A percentile compares a stretch with the other conserved stretches of the same genome.
phyloP scores from a whole-genome alignment of 1,140 invertebrate species.

The Ctenoplectra terminalis region DNA sequence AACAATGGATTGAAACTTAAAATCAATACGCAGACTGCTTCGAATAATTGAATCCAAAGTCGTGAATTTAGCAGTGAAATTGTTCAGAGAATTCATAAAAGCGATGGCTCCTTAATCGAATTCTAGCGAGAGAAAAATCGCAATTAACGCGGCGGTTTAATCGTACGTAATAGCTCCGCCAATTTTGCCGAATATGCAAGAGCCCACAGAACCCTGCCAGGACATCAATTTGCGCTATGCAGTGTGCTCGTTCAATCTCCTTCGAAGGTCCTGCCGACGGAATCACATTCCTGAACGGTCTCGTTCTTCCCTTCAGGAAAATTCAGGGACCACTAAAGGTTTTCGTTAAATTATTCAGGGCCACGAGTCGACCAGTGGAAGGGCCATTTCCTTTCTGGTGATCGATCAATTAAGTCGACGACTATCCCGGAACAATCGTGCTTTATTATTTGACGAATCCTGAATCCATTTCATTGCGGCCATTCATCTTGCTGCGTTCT shows the following conservation, averaged over 20 bases:
- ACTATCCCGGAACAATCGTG: conserved; percentile 52
- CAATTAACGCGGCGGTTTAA: conserved; percentile 38
- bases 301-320: conserved; percentile 25
- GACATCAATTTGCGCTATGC: conserved; percentile 51
- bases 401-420: conserved; percentile 55
- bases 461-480: conserved; percentile 25
- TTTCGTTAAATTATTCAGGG: conserved; percentile 56
- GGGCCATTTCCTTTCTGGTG: conserved; percentile 47
- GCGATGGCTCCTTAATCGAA: not conserved
- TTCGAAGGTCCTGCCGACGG: conserved; percentile 47
- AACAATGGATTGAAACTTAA: no score
- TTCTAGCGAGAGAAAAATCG: conserved; percentile 30
- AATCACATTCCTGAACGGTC: conserved; percentile 49
- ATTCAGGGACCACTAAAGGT: conserved; percentile 46
- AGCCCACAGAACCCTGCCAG: conserved; percentile 1
- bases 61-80: not conserved
- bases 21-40: not conserved
- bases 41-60: not conserved
- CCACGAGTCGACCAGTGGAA: conserved; percentile 30
- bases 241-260: conserved; percentile 44
- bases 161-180: conserved; percentile 36
- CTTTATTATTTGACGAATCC: conserved; percentile 50
- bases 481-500: conserved; percentile 3
- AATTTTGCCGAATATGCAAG: conserved; percentile 53
- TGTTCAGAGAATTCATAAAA: not conserved